These are phyloP conservation scores for Telmatochromis sp. DNA, from an alignment of 2,113 vertebrate genomes.

Conservation along the genomic window DNA sequence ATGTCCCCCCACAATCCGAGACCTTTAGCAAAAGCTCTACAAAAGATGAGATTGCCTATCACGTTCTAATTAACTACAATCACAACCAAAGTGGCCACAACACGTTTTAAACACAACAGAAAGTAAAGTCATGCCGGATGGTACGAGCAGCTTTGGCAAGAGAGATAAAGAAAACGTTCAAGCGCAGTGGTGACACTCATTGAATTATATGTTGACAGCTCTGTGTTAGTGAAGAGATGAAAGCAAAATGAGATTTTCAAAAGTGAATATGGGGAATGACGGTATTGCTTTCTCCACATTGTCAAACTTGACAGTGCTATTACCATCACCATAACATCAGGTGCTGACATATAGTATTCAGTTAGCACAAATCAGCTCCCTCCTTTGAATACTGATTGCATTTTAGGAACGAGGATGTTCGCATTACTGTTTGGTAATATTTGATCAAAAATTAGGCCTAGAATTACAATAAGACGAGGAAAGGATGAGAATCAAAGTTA, in stretches of 20 bases:
- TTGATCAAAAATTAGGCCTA: not conserved
- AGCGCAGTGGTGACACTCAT: slow-evolving; percentile 38
- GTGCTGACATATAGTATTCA: slow-evolving; percentile 20
- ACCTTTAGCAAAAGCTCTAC: not conserved
- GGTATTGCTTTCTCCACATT: slow-evolving; percentile 56
- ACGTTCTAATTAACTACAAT: not conserved
- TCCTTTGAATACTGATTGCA: slow-evolving; percentile 38
- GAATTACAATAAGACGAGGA: not conserved
- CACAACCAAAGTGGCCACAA: not conserved
- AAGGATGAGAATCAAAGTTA: not conserved
- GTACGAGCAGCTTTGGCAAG: not conserved
- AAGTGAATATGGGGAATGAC: slow-evolving; percentile 57
- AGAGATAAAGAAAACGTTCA: slow-evolving; percentile 18
- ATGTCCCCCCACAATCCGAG: not conserved
- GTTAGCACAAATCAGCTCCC: slow-evolving; percentile 23
- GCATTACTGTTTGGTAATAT: not conserved
- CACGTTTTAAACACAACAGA: slow-evolving; percentile 2
- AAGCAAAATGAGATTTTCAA: slow-evolving; percentile 62
- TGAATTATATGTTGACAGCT: slow-evolving; percentile 62
- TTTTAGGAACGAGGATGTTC: not conserved
- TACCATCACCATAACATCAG: slow-evolving; percentile 40
- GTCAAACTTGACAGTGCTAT: slow-evolving; percentile 59
- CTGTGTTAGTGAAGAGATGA: slow-evolving; percentile 44
- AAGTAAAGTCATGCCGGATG: not conserved
- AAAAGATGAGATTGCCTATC: not conserved